Base-by-base conservation (phyloP, 2,113 vertebrate genomes). In the Numida meleagris region DNA sequence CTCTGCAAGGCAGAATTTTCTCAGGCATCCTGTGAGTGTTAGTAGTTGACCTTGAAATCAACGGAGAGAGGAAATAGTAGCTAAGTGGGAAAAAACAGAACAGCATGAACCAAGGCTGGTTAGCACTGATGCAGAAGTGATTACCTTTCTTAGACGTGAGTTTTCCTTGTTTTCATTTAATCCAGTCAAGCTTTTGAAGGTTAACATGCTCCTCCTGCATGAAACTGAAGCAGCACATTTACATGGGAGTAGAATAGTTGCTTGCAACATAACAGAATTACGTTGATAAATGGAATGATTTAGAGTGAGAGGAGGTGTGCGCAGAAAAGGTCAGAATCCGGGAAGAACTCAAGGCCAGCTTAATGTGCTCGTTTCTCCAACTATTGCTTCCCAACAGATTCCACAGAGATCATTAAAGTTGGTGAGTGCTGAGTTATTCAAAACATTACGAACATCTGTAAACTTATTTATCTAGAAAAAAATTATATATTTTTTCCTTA, bases 401-500 rank as follows among this genome's bases (percentile, higher is more conserved):
- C 89, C 75, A 78, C 72, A n/a, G 72, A 91, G 89, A 89, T 88
- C 82, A 93, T 93, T 95, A 93, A 93, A 86, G 89, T 31, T 11
- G 1, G 61, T 0, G 0, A 67, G 77, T 10, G 43, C 89, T n/a
- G 79, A 90, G 88, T 61, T 94, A 73, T 83, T 95, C 76, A 67
- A 67, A 96, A 91, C 79, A 83, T 88, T 78, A 61, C 8, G 8
- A 48, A 93, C 66, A 78, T 91, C 50, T 95, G 80, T 78, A 90
- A 93, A 78, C 65, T 61, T 43, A 65, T 95, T 96, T 83, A 86
- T 78, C 82, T 61, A 12, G 61, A 48, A 66, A 88, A 65, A 81
- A 79, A 43, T 12, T 10, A 14, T 0, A 0, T 71, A 43, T 71
- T 87, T 74, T 81, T 89, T 79, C 14, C 65, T 88, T 86, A 68